phyloP scores from a whole-genome alignment of 2,797 vertebrate species.

The Macropodus opercularis region DNA sequence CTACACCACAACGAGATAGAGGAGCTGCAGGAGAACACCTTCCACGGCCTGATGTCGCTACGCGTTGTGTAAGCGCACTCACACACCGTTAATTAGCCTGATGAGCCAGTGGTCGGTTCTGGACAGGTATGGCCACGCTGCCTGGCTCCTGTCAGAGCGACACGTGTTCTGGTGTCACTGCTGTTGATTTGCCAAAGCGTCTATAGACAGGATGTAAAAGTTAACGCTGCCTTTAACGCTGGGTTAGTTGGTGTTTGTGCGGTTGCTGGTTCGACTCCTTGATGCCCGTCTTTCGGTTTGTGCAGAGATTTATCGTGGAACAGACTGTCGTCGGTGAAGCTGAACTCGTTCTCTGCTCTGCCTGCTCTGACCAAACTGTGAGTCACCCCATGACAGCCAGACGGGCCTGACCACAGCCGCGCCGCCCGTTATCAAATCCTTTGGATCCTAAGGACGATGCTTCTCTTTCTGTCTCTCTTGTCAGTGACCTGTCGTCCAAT shows the following conservation, averaged over 20 bases:
- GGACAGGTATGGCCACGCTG: slow-evolving; percentile 39
- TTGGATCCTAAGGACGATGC: too few species aligned
- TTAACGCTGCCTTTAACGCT: too few species aligned
- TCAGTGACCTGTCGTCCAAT: slow-evolving; percentile 94
- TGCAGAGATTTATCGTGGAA: slow-evolving; percentile 92
- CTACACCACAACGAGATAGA: slow-evolving; percentile 90
- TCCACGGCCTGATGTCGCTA: slow-evolving; percentile 86
- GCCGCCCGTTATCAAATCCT: too few species aligned
- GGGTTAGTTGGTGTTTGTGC: too few species aligned
- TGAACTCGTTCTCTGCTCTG: slow-evolving; percentile 87
- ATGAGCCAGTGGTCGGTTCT: slow-evolving; percentile 46
- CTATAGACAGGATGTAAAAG: too few species aligned
- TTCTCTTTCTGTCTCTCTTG: slow-evolving; percentile 37
- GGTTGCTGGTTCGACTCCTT: not conserved
- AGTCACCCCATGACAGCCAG: slow-evolving; percentile 78
- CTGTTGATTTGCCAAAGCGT: too few species aligned
- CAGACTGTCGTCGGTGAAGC: slow-evolving; percentile 84
- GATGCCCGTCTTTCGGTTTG: not conserved
- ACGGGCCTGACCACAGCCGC: too few species aligned
- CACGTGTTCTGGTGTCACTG: too few species aligned
- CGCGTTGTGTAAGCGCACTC: slow-evolving; percentile 87
- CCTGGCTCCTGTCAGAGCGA: slow-evolving; percentile 14
- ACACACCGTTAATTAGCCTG: slow-evolving; percentile 37
- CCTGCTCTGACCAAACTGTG: slow-evolving; percentile 92
- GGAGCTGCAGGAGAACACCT: slow-evolving; percentile 87